Percentiles rank a stretch among this genome's conserved stretches.
Conservation (phyloP, 2,113 vertebrate genomes). For the Cichladusa arquata region DNA sequence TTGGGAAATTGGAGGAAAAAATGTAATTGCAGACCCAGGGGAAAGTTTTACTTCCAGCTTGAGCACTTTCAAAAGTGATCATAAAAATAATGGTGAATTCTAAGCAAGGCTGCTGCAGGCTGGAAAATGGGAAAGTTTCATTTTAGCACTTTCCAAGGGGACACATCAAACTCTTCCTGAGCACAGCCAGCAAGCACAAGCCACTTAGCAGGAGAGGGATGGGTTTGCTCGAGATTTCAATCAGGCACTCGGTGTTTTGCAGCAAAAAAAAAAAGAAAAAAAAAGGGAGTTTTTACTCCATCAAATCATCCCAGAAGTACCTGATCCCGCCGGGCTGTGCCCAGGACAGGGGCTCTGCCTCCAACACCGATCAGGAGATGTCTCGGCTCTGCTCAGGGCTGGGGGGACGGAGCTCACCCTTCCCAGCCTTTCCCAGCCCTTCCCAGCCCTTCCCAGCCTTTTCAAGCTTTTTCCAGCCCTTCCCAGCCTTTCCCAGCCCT, state of each 20-base stretch:
- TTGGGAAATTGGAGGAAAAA: neutral
- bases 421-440: too few species aligned
- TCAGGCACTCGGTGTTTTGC: neutral
- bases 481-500: too few species aligned
- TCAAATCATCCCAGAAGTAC: too few species aligned
- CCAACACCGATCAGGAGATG: too few species aligned
- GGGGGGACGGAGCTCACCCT: too few species aligned
- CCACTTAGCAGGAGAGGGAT: neutral
- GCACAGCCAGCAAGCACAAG: neutral
- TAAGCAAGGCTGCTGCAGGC: neutral
- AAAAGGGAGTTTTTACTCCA: neutral
- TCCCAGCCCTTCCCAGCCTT: too few species aligned
- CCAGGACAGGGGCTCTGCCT: too few species aligned
- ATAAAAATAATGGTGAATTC: conserved; percentile 1
- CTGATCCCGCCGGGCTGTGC: too few species aligned
- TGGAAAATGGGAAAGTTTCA: neutral
- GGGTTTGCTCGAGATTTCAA: neutral
- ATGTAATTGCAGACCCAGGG: conserved; percentile 15
- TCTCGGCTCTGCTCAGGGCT: too few species aligned
- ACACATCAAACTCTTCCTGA: neutral
- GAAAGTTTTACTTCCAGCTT: conserved; percentile 22
- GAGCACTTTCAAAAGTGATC: neutral
- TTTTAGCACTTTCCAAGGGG: neutral
- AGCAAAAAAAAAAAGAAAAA: neutral
- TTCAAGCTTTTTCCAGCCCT: too few species aligned